Base-by-base conservation (phyloP, 2,888 invertebrate genomes). In the Xylocampa areola region DNA sequence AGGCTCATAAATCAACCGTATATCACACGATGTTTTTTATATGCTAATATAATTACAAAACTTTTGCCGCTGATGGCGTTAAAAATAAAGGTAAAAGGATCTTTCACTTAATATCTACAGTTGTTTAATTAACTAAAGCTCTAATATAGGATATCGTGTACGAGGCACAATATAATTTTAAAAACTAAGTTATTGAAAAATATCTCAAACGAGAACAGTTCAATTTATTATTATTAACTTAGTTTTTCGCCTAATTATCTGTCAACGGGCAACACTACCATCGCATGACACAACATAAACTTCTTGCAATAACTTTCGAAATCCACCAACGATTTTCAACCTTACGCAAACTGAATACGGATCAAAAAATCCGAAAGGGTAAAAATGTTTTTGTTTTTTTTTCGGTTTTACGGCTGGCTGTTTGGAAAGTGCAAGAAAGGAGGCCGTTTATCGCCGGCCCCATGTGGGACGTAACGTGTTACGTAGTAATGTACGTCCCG, bases 371-470 rank as follows among this genome's bases (percentile, higher is more conserved):
- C 16, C 3, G 32, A 52, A 52, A 19, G 13, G 21, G 27, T 32
- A 16, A 14, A n/a, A 51, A 35, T 16, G 13, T 43, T 37, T 33
- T 51, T 53, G 33, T 40, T 62, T 48, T 63, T 50, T 55, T 73
- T 73, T 60, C 16, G 36, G 40, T 72, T 74, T 78, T 74, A 80
- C 69, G 66, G 69, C 54, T 65, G 68, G 58, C 70, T 71, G 68
- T 73, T 71, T 69, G 70, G 69, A 74, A 74, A 76, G 76, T 76
- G 76, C 73, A 79, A 79, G 70, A 75, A 77, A 69, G 65, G 72
- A 73, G 71, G 68, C 62, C 68, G 67, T 80, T 81, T 80, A 81
- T 78, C 70, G 73, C 52, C 52, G 45, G 47, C 63, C 67, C 70
- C 67, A 59, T 61, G 49, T 53, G 64, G 57, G 62, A 52, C 61